phyloP scores from a whole-genome alignment of 1,140 invertebrate species.

The Galleria mellonella region DNA sequence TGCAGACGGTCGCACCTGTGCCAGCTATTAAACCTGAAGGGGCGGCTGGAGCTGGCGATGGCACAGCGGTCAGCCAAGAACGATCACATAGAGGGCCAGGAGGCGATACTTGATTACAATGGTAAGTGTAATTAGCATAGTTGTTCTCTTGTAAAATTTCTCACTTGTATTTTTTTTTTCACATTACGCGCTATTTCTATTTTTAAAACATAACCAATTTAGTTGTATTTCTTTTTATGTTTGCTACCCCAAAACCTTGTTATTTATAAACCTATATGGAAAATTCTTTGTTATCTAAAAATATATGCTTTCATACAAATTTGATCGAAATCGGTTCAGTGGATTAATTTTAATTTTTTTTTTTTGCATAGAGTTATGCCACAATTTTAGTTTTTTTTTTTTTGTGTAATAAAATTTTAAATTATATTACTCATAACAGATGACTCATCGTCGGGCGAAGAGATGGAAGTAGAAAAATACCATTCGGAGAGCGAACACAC shows the following conservation, averaged over 20 bases:
- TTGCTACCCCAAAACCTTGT: no score
- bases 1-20: slow-evolving; percentile 50
- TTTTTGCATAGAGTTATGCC: no score
- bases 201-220: background rate
- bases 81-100: slow-evolving; percentile 10
- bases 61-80: slow-evolving; percentile 18
- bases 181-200: background rate
- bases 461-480: slow-evolving; percentile 43
- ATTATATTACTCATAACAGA: no score
- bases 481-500: slow-evolving; percentile 43
- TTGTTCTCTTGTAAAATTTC: background rate
- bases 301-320: no score
- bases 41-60: slow-evolving; percentile 43
- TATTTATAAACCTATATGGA: no score
- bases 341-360: no score
- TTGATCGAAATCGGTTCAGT: no score
- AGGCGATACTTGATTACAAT: slow-evolving; percentile 49
- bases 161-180: no score
- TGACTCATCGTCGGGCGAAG: slow-evolving; percentile 62
- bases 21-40: slow-evolving; percentile 52
- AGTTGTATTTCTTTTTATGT: no score
- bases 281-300: no score
- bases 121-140: slow-evolving; percentile 36
- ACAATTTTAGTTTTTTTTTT: no score
- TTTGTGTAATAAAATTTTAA: no score